phyloP scores from a whole-genome alignment of 2,113 vertebrate genomes.

The Uria aalge region DNA sequence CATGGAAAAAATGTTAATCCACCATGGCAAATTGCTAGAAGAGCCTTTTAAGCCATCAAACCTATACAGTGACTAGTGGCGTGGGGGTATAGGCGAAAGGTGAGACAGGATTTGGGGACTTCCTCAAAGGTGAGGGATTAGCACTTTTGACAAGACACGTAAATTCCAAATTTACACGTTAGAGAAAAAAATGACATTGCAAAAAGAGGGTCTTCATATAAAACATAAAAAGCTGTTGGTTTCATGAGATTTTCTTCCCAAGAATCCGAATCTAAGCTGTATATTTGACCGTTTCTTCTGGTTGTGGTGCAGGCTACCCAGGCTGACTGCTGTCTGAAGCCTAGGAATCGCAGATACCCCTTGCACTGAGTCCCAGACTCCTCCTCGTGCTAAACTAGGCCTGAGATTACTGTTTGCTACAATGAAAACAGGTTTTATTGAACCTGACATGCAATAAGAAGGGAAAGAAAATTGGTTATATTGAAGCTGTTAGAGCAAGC shows the following conservation, averaged over 20 bases:
- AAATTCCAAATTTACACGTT: neutral
- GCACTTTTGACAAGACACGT: neutral
- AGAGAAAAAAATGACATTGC: neutral
- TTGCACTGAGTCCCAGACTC: neutral
- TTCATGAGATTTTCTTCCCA: neutral
- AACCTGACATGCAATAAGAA: neutral
- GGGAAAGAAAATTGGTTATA: neutral
- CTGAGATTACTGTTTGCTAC: neutral
- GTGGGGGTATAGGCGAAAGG: neutral
- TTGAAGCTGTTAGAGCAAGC: neutral
- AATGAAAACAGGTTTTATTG: neutral
- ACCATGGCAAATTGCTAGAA: neutral
- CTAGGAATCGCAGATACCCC: neutral
- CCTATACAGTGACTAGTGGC: neutral
- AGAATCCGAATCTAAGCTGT: neutral
- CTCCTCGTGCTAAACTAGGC: neutral
- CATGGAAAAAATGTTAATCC: neutral
- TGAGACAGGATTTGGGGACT: neutral
- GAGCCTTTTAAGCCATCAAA: neutral
- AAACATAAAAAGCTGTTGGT: neutral
- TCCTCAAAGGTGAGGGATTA: neutral
- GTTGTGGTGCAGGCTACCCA: neutral
- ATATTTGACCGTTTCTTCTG: too few species aligned
- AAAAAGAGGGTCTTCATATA: neutral
- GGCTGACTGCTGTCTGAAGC: neutral